Conservation (phyloP, 1,140 invertebrate species). For the Caenorhabditis briggsae region DNA sequence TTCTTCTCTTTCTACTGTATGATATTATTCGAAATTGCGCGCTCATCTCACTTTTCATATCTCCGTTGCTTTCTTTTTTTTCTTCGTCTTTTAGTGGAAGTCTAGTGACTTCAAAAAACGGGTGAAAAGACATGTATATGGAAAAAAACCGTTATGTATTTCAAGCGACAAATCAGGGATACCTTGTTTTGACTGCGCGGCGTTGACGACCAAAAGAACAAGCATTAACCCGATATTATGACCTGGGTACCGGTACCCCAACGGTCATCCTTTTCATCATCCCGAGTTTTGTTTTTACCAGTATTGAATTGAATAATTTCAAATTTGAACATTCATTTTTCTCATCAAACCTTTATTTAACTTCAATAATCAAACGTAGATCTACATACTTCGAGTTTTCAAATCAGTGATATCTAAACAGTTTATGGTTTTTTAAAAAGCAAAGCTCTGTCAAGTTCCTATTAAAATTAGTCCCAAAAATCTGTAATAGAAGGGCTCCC, state of each 20-base stretch:
- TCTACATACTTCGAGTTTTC: too few relatives aligned
- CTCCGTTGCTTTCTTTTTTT: too few relatives aligned
- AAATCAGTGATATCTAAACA: too few relatives aligned
- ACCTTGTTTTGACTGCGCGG: slow-evolving; percentile 23
- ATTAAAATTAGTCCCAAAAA: too few relatives aligned
- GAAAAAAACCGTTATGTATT: slow-evolving; percentile 8
- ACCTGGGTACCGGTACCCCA: slow-evolving; percentile 36
- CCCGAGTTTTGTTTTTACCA: not conserved
- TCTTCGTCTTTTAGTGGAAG: slow-evolving; percentile 7
- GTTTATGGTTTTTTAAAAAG: too few relatives aligned
- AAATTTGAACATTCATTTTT: too few relatives aligned
- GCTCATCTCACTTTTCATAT: slow-evolving; percentile 21
- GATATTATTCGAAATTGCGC: slow-evolving; percentile 41
- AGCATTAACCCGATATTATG: slow-evolving; percentile 52
- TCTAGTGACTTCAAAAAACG: slow-evolving; percentile 2
- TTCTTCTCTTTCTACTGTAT: not conserved
- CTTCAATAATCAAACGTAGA: too few relatives aligned
- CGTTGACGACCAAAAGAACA: slow-evolving; percentile 35
- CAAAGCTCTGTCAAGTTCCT: too few relatives aligned
- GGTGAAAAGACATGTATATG: not conserved
- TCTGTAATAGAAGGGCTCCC: too few relatives aligned
- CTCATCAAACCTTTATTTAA: too few relatives aligned
- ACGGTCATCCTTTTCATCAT: slow-evolving; percentile 4
- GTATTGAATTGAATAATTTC: not conserved
- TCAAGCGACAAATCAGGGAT: slow-evolving; percentile 1